Base-by-base conservation (phyloP, 2,797 vertebrate genomes). In the Ataeniobius toweri region DNA sequence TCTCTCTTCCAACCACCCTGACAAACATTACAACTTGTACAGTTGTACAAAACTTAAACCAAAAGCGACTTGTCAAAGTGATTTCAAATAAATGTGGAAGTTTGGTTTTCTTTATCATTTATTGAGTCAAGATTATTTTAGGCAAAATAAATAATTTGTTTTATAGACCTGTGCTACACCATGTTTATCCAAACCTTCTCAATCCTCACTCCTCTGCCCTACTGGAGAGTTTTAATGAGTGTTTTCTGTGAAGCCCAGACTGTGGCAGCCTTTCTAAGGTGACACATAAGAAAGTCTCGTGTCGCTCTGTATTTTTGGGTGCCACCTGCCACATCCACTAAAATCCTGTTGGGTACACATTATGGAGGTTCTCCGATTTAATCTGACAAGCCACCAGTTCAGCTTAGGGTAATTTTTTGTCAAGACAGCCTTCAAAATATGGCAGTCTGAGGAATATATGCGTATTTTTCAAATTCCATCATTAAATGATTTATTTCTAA, bases 231-330 rank as follows among this genome's bases (percentile, higher is more conserved):
- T 83, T 82, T 74, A 85, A 89, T 85, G 71, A 86, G 79, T 81
- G 71, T 75, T 83, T 85, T 86, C 84, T 90, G 67, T 81, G 8
- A 63, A 39, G 58, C 69, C 75, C 78, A 83, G 79, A 85, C 88
- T 77, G 79, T 85, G 73, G 46, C 76, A 83, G 90, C 83, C 83
- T 84, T 76, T 76, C 89, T 79, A 82, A 68, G 36, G 28, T 81
- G 77, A 86, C 79, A 80, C 50, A 78, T 20, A 75, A 80, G 59
- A 81, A 70, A 65, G 82, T 80, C 86, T 83, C 26, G 68, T 76
- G 82, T 78, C 24, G 26, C 48, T 77, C 68, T 56, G 61, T 79
- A 75, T 90, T 79, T 63, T 80, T 26, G 65, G 67, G 18, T 31
- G 48, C 77, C 79, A 81, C 79, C 76, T 89, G 79, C 74, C 56